These are phyloP conservation scores for Meriones psammophilus DNA, from an alignment of 2,797 vertebrate species.

Conservation along the genomic window DNA sequence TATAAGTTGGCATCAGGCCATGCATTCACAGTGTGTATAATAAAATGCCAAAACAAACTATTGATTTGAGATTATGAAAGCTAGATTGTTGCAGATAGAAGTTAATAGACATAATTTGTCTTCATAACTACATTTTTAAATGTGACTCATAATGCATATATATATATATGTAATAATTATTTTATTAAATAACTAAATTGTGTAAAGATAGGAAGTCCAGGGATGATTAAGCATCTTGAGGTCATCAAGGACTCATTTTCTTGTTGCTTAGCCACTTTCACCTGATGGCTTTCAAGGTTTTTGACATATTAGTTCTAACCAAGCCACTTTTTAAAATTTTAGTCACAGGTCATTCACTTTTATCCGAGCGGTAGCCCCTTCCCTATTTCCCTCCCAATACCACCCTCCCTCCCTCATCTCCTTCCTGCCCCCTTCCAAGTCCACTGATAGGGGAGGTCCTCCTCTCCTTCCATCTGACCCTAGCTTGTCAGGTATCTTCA, in stretches of 20 bases:
- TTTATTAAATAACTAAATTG: not conserved
- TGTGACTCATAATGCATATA: not conserved
- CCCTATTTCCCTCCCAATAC: too few species aligned
- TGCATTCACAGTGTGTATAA: not conserved
- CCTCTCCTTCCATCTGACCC: too few species aligned
- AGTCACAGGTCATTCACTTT: too few species aligned
- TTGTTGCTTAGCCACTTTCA: not conserved
- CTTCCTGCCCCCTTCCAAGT: too few species aligned
- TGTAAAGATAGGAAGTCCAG: not conserved
- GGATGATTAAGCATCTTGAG: not conserved
- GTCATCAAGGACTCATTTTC: not conserved
- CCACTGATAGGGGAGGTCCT: too few species aligned
- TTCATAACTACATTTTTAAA: not conserved
- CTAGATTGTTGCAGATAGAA: not conserved
- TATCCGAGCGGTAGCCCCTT: too few species aligned
- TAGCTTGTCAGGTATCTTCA: too few species aligned
- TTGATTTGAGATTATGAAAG: constrained; percentile 12
- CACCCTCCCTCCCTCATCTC: too few species aligned
- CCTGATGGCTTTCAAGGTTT: not conserved
- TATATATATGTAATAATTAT: not conserved
- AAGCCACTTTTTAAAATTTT: not conserved
- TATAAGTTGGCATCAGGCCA: not conserved
- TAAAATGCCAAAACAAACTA: not conserved
- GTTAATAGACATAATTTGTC: not conserved
- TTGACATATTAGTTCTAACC: not conserved